A percentile compares a stretch with the other conserved stretches of the same genome.
These are phyloP conservation scores for Scophthalmus maximus DNA, from an alignment of 2,113 vertebrate species.

Conservation along the genomic window DNA sequence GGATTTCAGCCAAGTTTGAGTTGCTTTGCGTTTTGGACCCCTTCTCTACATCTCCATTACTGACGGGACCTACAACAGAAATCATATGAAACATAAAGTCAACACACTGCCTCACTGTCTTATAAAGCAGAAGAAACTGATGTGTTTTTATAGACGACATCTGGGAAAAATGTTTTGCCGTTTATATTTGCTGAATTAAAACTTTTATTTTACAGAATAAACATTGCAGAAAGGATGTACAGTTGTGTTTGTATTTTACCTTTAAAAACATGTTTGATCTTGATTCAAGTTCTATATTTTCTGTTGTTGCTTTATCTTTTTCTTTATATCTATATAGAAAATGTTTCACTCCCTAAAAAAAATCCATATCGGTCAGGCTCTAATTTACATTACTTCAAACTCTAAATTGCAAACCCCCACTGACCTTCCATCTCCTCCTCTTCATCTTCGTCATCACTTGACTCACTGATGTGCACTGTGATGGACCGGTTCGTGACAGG, in stretches of 20 bases:
- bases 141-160: background rate
- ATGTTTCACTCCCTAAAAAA: too few relatives aligned
- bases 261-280: too few relatives aligned
- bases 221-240: too few relatives aligned
- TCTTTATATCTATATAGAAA: too few relatives aligned
- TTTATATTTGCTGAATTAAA: too few relatives aligned
- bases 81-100: slow-evolving; percentile 35
- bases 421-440: slow-evolving; percentile 93
- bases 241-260: too few relatives aligned
- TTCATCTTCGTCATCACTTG: slow-evolving; percentile 97
- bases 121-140: too few relatives aligned
- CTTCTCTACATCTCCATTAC: slow-evolving; percentile 92
- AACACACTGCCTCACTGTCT: slow-evolving; percentile 3
- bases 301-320: too few relatives aligned
- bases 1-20: slow-evolving; percentile 90
- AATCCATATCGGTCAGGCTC: background rate
- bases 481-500: slow-evolving; percentile 92
- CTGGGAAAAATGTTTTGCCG: background rate
- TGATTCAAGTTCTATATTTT: too few relatives aligned
- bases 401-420: too few relatives aligned
- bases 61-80: slow-evolving; percentile 83
- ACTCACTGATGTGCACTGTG: slow-evolving; percentile 97
- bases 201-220: too few relatives aligned
- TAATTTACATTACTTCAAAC: background rate
- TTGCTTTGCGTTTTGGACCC: slow-evolving; percentile 87